Base-by-base conservation (phyloP, 2,113 vertebrate species). In the Chinchilla lanigera region DNA sequence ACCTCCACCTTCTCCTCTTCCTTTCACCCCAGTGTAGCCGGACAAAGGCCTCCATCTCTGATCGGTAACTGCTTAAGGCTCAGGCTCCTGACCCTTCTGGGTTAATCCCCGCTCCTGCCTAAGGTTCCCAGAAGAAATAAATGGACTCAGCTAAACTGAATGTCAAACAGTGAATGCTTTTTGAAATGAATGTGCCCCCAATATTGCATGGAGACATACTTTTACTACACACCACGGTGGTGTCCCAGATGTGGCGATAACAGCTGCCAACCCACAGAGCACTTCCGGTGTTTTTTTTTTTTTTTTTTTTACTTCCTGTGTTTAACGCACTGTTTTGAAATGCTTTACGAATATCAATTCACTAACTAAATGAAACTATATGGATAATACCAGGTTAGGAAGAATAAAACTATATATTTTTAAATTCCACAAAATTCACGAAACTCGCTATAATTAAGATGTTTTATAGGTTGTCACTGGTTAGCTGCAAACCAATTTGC, bases 361-460 rank as follows among this genome's bases (percentile, higher is more conserved):
- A 61, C 33, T 69, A 60, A 86, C 35, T 30, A 78, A 71, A 86
- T 52, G 38, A 90, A 96, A 78, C 85, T 47, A 82, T 0, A 47
- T 14, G 9, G 24, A 84, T 84, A 19, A 95, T 86, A 54, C 30
- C 67, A 71, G 30, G 38, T 33, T 54, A 69, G 61, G 65, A 97
- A 96, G 35, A 87, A 80, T 52, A 13, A 81, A 81, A 77, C 28
- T 60, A 35, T 22, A 0, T n/a, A 63, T 92, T 87, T 97, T 96
- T 41, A 80, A 73, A 90, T 93, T 93, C 65, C 33, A 78, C 92
- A 95, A 85, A 63, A 44, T 86, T 84, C 5, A 33, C 54, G 83
- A 75, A 90, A 81, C n/a, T 86, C 91, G 16, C n/a, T 75, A 56
- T 82, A 78, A 83, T 56, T 65, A 94, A 90, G 52, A 82, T 9